Evolutionary conservation across 2,113 vertebrate species (phyloP).

Genomic region (Pseudorasbora parva): DNA sequence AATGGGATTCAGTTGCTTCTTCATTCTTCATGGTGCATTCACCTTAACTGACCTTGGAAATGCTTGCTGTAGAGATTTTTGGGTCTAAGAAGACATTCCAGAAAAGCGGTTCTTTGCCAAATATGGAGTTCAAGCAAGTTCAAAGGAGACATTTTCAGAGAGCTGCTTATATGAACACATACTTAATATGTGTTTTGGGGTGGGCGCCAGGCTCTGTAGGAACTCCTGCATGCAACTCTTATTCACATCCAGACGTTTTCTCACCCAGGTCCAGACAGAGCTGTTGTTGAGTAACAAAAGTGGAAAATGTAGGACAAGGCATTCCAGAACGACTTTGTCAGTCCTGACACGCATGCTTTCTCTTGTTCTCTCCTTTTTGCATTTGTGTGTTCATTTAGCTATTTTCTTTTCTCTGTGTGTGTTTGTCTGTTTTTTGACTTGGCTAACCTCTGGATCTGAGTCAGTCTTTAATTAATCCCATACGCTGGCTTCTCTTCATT

Average conservation of each 20-base stretch:
- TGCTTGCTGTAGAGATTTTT: neutral
- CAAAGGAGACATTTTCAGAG: neutral
- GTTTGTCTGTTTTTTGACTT: neutral
- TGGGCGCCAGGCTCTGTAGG: neutral
- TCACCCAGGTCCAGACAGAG: neutral
- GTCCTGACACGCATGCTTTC: too few relatives aligned
- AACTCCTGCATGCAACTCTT: neutral
- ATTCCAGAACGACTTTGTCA: constrained; percentile 40
- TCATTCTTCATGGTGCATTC: neutral
- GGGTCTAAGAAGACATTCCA: neutral
- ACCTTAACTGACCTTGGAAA: constrained; percentile 6
- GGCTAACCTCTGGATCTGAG: neutral
- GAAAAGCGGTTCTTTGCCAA: neutral
- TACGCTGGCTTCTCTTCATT: constrained; percentile 27
- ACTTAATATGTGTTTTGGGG: neutral
- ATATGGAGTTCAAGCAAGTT: constrained; percentile 1
- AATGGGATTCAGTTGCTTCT: neutral
- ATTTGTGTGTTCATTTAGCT: neutral
- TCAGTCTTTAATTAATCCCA: constrained; percentile 52
- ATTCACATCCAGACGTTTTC: neutral
- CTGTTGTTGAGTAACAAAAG: neutral
- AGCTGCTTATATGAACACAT: neutral
- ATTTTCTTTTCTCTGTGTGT: neutral
- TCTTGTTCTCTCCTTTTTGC: neutral
- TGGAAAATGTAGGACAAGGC: constrained; percentile 42